Conservation (phyloP, 2,797 vertebrate species). For the Calcarius lapponicus region DNA sequence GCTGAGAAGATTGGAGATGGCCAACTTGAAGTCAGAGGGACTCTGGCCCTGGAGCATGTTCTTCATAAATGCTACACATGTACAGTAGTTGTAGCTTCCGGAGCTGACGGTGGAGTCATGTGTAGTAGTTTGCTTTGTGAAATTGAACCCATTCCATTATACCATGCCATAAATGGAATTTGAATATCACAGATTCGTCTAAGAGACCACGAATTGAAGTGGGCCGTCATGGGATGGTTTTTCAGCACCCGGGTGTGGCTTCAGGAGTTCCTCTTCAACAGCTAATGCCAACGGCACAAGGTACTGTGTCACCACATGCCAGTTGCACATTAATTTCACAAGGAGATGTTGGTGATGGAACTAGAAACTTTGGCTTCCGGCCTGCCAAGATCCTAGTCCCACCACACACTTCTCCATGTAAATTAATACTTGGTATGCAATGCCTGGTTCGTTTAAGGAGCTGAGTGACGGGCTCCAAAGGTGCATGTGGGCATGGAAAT, state of each 20-base stretch:
- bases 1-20: slow-evolving; percentile 43
- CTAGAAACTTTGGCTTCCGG: slow-evolving; percentile 43
- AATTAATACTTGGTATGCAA: slow-evolving; percentile 73
- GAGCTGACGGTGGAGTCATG: slow-evolving; percentile 47
- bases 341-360: slow-evolving; percentile 59
- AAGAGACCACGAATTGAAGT: slow-evolving; percentile 99
- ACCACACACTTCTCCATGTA: slow-evolving; percentile 61
- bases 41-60: slow-evolving; percentile 31
- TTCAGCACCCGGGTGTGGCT: slow-evolving; percentile 98
- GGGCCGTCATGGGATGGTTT: slow-evolving; percentile 99
- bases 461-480: slow-evolving; percentile 55
- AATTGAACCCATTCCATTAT: slow-evolving; percentile 69
- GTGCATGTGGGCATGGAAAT: slow-evolving; percentile 73
- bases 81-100: slow-evolving; percentile 35
- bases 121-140: slow-evolving; percentile 61
- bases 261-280: slow-evolving; percentile 99
- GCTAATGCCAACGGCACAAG: slow-evolving; percentile 99
- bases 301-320: slow-evolving; percentile 82
- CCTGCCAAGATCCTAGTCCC: slow-evolving; percentile 52
- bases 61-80: slow-evolving; percentile 45
- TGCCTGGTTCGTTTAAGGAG: slow-evolving; percentile 65
- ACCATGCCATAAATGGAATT: slow-evolving; percentile 75
- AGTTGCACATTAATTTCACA: slow-evolving; percentile 71
- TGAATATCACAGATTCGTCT: slow-evolving; percentile 94
- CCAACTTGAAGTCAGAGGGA: slow-evolving; percentile 15